Base-by-base conservation (phyloP, 2,113 vertebrate genomes). In the Forbesichthys agassizii region DNA sequence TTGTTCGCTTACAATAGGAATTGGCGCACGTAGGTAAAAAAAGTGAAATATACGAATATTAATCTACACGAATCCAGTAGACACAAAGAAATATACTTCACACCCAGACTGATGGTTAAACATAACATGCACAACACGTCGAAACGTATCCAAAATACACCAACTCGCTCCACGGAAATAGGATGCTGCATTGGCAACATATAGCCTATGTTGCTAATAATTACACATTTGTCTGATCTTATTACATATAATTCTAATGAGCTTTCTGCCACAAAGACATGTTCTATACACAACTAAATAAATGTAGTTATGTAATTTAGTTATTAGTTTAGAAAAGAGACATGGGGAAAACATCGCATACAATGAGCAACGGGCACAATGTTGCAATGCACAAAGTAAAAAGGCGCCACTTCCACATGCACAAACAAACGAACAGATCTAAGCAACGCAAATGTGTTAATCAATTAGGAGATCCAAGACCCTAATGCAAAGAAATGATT, bases 351-450 rank as follows among this genome's bases (percentile, higher is more conserved):
- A 1, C 6, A 1, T 36, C 52, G 46, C 13, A 51, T 8, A n/a
- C 33, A 12, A 1, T 5, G 16, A 11, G 20, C 56, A 62, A 51
- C 10, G 13, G 20, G 18, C 18, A 33, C 36, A 58, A 36, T 48
- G 72, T 16, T 69, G 46, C 59, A 10, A 18, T 8, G 69, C 46
- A 10, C 77, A 10, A 89, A 91, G 88, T 85, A 91, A 91, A 91
- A 90, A 91, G 90, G 91, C 91, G 90, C 90, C 91, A 93, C 86
- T 90, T 91, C 77, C 73, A 81, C 65, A 71, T 66, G 20, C 83
- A 71, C 74, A 71, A 48, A 52, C 60, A 80, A 56, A 66, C 56
- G 59, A 59, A 70, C 36, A 61, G 61, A 84, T 79, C 59, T 53
- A 77, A 64, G 64, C 46, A 49, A 65, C 56, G 61, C 42, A 20